A percentile compares a stretch with the other conserved stretches of the same genome.
These are phyloP conservation scores for Dasysyrphus albostriatus DNA, from an alignment of 2,888 invertebrate genomes.

Conservation along the genomic window DNA sequence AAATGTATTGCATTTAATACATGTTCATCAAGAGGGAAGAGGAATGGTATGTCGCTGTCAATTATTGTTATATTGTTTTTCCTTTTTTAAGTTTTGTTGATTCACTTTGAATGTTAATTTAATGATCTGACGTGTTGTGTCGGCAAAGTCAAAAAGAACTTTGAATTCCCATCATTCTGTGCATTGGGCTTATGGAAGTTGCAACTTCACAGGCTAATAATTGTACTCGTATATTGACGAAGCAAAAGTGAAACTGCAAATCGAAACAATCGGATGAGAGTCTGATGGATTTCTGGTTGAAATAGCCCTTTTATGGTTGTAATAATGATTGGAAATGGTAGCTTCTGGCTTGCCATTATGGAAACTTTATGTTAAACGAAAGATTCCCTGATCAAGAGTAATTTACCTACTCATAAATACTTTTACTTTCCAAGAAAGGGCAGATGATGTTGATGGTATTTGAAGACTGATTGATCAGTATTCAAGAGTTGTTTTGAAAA, in stretches of 20 bases:
- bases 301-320: slow-evolving; percentile 28
- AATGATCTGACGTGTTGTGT: slow-evolving; percentile 5
- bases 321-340: slow-evolving; percentile 11
- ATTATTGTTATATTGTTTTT: slow-evolving; percentile 19
- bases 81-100: not conserved
- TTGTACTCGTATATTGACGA: not conserved
- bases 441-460: not conserved
- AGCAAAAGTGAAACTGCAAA: slow-evolving; percentile 27
- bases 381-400: not conserved
- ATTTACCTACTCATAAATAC: not conserved
- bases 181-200: not conserved
- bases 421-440: slow-evolving; percentile 27
- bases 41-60: slow-evolving; percentile 13
- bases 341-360: not conserved
- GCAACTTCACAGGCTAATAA: not conserved
- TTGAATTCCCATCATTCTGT: not conserved
- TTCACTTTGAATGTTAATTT: slow-evolving; percentile 30
- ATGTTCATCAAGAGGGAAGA: slow-evolving; percentile 1
- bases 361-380: not conserved
- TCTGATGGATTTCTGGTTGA: slow-evolving; percentile 6
- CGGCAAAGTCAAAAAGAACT: slow-evolving; percentile 11
- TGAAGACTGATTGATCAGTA: slow-evolving; percentile 10
- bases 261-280: slow-evolving; percentile 9
- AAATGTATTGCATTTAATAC: slow-evolving; percentile 5
- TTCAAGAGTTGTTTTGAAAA: not conserved